Percentiles rank a stretch among this genome's conserved stretches.
phyloP scores from a whole-genome alignment of 2,888 invertebrate species.

The Cotesia congregata region DNA sequence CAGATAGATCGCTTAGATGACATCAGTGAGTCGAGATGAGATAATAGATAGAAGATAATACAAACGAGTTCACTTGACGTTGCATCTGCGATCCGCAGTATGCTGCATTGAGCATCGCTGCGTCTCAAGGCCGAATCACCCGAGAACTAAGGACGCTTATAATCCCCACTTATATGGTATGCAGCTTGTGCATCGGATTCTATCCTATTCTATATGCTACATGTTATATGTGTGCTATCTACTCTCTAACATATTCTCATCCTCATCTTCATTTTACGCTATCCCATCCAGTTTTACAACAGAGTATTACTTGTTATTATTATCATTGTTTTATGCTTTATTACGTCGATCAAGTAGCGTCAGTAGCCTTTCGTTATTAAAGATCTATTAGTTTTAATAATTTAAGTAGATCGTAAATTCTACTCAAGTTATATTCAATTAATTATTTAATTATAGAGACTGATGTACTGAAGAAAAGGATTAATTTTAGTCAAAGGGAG shows the following conservation, averaged over 20 bases:
- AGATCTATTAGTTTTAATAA: no score
- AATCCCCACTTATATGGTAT: conserved; percentile 36
- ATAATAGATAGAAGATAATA: conserved; percentile 14
- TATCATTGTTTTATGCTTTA: not conserved
- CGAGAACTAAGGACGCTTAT: conserved; percentile 64
- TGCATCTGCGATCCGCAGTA: not conserved
- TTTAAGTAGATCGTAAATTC: no score
- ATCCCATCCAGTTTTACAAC: conserved; percentile 16
- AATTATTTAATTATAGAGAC: not conserved
- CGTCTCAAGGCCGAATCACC: conserved; percentile 68
- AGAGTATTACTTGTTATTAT: conserved; percentile 1
- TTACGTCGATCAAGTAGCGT: not conserved
- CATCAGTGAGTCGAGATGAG: conserved; percentile 12
- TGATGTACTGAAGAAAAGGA: no score
- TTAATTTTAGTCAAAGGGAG: no score
- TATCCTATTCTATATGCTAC: not conserved
- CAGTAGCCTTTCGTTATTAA: not conserved
- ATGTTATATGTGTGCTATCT: not conserved
- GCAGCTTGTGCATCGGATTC: not conserved
- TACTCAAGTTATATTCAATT: not conserved
- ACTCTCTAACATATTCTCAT: conserved; percentile 24
- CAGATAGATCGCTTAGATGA: conserved; percentile 22
- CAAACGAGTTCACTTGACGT: conserved; percentile 34
- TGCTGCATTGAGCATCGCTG: conserved; percentile 67
- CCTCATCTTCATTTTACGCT: conserved; percentile 24